Conservation (phyloP, 2,888 invertebrate species). For the Erannis defoliaria region DNA sequence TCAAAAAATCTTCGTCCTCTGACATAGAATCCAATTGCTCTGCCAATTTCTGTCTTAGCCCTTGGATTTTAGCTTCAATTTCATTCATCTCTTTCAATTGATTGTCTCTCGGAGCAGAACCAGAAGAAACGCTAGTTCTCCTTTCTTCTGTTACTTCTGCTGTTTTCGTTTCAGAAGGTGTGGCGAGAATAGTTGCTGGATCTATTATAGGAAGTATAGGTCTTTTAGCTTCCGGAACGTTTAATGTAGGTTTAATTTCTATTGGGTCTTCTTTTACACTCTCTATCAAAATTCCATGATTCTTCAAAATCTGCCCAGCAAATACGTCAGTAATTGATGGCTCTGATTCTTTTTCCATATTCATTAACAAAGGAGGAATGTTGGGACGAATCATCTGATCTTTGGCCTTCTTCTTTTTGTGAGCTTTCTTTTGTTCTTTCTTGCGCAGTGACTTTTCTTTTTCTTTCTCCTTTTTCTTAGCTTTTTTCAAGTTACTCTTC, state of each 20-base stretch:
- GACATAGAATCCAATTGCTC: slow-evolving; percentile 85
- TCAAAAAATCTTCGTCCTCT: slow-evolving; percentile 89
- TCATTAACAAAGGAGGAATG: slow-evolving; percentile 80
- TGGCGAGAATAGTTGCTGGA: slow-evolving; percentile 69
- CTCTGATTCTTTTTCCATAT: slow-evolving; percentile 80
- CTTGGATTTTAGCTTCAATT: slow-evolving; percentile 88
- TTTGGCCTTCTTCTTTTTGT: slow-evolving; percentile 78
- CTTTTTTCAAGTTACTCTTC: slow-evolving; percentile 70
- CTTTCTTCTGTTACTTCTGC: slow-evolving; percentile 34
- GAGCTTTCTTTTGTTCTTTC: slow-evolving; percentile 76
- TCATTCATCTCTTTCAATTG: slow-evolving; percentile 76
- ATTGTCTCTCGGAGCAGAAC: slow-evolving; percentile 56
- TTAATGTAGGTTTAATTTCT: slow-evolving; percentile 61
- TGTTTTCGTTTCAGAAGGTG: slow-evolving; percentile 47
- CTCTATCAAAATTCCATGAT: slow-evolving; percentile 75
- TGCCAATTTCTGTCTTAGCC: slow-evolving; percentile 75
- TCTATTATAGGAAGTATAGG: slow-evolving; percentile 79
- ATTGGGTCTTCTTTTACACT: slow-evolving; percentile 59
- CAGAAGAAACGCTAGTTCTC: slow-evolving; percentile 25
- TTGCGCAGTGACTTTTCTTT: slow-evolving; percentile 68
- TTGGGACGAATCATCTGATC: slow-evolving; percentile 77
- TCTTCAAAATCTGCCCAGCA: slow-evolving; percentile 87
- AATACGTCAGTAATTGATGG: slow-evolving; percentile 88
- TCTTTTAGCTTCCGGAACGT: slow-evolving; percentile 59
- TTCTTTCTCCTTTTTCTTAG: slow-evolving; percentile 76